A percentile compares a stretch with the other conserved stretches of the same genome.
Evolutionary conservation across 1,140 invertebrate genomes (phyloP).

Genomic region (Nephotettix cincticeps): DNA sequence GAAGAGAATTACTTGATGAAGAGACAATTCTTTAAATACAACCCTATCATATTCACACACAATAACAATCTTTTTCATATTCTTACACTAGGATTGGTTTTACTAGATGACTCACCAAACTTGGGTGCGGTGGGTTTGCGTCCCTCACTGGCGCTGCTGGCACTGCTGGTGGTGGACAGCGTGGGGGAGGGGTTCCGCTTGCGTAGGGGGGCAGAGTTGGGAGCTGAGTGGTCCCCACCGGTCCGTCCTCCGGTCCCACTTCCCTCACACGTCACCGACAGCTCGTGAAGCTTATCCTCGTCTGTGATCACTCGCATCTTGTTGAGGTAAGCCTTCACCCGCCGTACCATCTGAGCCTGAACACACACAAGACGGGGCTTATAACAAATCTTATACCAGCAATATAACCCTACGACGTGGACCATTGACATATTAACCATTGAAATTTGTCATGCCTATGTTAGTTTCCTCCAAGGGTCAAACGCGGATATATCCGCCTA

Average conservation of each 20-base stretch:
- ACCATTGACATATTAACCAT: no score
- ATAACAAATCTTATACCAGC: no score
- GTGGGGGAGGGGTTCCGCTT: conserved; percentile 84
- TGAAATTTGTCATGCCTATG: no score
- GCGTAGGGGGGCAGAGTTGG: conserved; percentile 53
- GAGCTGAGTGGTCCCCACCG: conserved; percentile 49
- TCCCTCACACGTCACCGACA: conserved; percentile 90
- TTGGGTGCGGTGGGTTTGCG: conserved; percentile 60
- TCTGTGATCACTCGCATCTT: conserved; percentile 90
- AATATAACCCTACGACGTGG: no score
- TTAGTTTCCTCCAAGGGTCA: no score
- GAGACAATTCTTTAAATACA: no score
- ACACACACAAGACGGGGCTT: no score
- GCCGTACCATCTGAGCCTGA: conserved; percentile 90
- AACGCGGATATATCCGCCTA: no score
- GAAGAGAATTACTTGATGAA: no score
- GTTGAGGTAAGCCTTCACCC: conserved; percentile 93
- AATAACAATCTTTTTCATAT: no score
- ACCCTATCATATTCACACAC: no score
- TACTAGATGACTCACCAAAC: conserved; percentile 62
- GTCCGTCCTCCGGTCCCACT: conserved; percentile 59
- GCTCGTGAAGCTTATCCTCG: conserved; percentile 83
- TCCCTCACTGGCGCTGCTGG: conserved; percentile 84
- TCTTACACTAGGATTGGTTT: no score
- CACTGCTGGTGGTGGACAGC: conserved; percentile 84